These are phyloP conservation scores for Drosophila suzukii DNA, from an alignment of 1,140 invertebrate genomes.

Conservation along the genomic window DNA sequence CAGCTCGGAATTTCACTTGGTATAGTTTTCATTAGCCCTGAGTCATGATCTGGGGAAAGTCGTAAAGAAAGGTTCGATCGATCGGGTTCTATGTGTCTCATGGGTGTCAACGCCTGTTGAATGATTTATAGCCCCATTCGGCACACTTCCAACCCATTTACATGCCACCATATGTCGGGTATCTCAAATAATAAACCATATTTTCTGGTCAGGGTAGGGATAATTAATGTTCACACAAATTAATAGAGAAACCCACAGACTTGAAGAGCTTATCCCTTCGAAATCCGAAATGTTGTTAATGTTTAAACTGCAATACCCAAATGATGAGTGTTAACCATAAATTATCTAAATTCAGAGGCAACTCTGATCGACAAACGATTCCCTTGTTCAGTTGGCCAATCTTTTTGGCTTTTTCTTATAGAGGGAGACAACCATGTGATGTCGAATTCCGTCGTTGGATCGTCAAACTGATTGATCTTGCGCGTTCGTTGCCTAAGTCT, in stretches of 20 bases:
- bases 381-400: conserved; percentile 13
- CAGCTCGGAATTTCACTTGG: conserved; percentile 22
- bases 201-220: neutral
- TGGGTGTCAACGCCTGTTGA: conserved; percentile 9
- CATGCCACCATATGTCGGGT: neutral
- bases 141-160: neutral
- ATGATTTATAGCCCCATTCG: conserved; percentile 5
- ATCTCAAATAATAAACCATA: neutral
- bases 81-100: conserved; percentile 30
- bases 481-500: conserved; percentile 79
- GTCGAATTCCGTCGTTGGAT: conserved; percentile 19
- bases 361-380: neutral
- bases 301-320: neutral
- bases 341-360: conserved; percentile 5
- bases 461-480: conserved; percentile 31
- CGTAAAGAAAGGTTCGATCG: conserved; percentile 1
- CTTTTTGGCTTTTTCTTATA: conserved; percentile 10
- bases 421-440: neutral
- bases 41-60: conserved; percentile 34
- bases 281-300: too few relatives aligned
- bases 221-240: too few relatives aligned
- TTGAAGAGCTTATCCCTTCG: too few relatives aligned
- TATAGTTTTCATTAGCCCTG: conserved; percentile 4
- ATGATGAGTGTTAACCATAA: neutral
- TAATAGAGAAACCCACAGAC: too few relatives aligned